phyloP scores from a whole-genome alignment of 64 coral and sea anemone genomes.

The Montipora sp. region DNA sequence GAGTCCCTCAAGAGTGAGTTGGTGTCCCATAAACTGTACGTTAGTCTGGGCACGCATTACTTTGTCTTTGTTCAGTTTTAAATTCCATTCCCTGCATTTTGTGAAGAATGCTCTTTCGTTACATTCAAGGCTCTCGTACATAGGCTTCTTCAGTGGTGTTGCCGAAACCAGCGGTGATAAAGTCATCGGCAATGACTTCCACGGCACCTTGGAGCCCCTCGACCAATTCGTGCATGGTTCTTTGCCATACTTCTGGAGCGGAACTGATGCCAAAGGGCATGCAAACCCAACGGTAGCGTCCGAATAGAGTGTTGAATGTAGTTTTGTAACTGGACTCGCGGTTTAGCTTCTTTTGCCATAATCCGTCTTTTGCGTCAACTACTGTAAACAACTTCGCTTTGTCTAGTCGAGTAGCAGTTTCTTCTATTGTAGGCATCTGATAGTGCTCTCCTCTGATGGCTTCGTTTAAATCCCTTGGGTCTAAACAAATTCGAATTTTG shows the following conservation, averaged over 20 bases:
- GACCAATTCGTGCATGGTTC: constrained; percentile 12
- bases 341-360: constrained; percentile 10
- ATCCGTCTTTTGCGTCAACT: constrained; percentile 4
- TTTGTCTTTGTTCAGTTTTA: background rate
- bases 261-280: constrained; percentile 7
- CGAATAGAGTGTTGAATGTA: constrained; percentile 1
- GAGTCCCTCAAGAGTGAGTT: background rate
- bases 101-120: constrained; percentile 1
- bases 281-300: constrained; percentile 19
- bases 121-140: background rate
- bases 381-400: background rate
- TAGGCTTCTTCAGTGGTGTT: background rate
- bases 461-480: constrained; percentile 44
- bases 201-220: constrained; percentile 9
- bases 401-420: background rate
- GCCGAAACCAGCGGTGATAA: constrained; percentile 2
- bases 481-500: constrained; percentile 55
- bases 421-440: constrained; percentile 30
- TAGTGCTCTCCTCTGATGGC: constrained; percentile 51
- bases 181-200: constrained; percentile 4
- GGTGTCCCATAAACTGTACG: constrained; percentile 2
- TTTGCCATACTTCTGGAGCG: constrained; percentile 17
- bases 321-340: background rate
- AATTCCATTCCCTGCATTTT: constrained; percentile 1
- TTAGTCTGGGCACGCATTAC: background rate